Conservation (phyloP, 2,113 vertebrate species). For the Pygoscelis antarcticus region DNA sequence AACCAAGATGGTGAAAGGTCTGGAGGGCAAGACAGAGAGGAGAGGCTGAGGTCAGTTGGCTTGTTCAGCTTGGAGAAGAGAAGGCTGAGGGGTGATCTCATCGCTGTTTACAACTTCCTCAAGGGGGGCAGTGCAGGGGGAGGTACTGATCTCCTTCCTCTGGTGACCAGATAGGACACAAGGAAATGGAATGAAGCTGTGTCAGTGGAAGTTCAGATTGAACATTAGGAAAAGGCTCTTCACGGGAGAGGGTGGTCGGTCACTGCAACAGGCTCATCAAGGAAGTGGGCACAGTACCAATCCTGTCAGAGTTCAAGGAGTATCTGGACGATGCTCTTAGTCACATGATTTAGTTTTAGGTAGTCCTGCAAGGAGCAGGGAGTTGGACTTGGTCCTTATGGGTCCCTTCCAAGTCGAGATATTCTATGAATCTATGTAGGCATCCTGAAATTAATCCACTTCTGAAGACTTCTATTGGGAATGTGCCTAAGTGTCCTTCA, state of each 20-base stretch:
- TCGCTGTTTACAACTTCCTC: background rate
- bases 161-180: background rate
- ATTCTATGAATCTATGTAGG: background rate
- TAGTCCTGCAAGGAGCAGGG: background rate
- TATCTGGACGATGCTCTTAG: fast-evolving
- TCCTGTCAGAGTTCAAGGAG: background rate
- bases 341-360: background rate
- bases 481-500: background rate
- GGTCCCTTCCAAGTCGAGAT: background rate
- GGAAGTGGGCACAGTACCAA: background rate
- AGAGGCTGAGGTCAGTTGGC: background rate
- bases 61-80: background rate
- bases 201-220: background rate
- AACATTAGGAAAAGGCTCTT: background rate
- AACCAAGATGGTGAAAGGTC: background rate
- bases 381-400: background rate
- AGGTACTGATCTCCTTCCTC: background rate
- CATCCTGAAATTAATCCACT: background rate
- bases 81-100: background rate
- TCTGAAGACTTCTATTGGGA: background rate
- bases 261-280: background rate
- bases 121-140: background rate
- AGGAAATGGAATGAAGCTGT: background rate
- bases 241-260: background rate
- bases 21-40: background rate